Evolutionary conservation across 2,797 vertebrate species (phyloP).

Genomic region (Mareca strepera): DNA sequence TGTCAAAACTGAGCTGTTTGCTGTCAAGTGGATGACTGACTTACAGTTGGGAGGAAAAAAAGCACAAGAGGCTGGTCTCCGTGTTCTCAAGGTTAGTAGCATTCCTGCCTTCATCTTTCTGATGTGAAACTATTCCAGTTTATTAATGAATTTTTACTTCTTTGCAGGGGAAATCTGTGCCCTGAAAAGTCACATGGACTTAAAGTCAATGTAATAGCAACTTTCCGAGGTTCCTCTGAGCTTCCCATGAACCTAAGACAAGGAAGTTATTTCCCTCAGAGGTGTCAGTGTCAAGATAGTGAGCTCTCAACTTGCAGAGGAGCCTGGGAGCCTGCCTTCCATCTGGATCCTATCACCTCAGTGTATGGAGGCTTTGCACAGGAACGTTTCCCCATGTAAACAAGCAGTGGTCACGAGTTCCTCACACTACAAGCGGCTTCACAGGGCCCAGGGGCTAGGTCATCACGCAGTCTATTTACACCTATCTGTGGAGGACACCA

Average conservation of each 20-base stretch:
- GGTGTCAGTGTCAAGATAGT: not conserved
- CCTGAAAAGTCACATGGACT: constrained; percentile 65
- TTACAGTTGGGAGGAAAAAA: not conserved
- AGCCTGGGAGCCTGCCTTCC: not conserved
- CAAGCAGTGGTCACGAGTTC: not conserved
- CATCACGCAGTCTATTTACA: not conserved
- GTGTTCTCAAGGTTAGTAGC: constrained; percentile 50
- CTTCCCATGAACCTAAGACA: constrained; percentile 28
- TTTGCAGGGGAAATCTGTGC: constrained; percentile 74
- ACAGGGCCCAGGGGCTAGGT: not conserved
- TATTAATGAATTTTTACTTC: constrained; percentile 76
- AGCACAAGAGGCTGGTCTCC: constrained; percentile 12
- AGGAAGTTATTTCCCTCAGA: constrained; percentile 34
- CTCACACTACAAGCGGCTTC: not conserved
- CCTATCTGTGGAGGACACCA: fast-evolving
- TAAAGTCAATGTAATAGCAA: constrained; percentile 13
- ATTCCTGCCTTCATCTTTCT: constrained; percentile 30
- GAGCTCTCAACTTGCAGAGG: constrained; percentile 7
- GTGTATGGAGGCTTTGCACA: not conserved
- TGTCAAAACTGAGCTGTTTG: not conserved
- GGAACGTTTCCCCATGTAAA: not conserved
- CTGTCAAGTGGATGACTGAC: not conserved
- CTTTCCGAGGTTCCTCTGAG: constrained; percentile 35
- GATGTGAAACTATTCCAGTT: not conserved
- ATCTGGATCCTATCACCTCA: not conserved